A percentile compares a stretch with the other conserved stretches of the same genome.
phyloP scores from a whole-genome alignment of 2,888 invertebrate genomes.

The Psylliodes chrysocephalus region DNA sequence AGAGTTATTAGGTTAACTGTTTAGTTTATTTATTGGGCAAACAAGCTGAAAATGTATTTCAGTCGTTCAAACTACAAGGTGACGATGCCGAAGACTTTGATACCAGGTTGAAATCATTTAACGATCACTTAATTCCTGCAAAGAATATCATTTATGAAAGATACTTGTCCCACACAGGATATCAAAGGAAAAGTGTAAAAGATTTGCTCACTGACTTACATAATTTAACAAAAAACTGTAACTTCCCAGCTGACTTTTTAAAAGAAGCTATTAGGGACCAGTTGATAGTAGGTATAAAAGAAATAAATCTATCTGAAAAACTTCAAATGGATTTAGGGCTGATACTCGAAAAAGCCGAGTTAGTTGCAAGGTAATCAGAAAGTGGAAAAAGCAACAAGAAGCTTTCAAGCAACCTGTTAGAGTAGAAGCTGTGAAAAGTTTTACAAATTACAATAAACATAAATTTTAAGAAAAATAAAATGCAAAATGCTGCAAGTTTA shows the following conservation, averaged over 20 bases:
- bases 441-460: too few relatives aligned
- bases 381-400: constrained; percentile 2
- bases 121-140: constrained; percentile 23
- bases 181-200: constrained; percentile 28
- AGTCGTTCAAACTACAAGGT: constrained; percentile 21
- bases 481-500: background rate
- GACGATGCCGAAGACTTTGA: background rate
- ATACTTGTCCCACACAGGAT: constrained; percentile 28
- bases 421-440: background rate
- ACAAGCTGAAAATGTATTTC: too few relatives aligned
- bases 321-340: constrained; percentile 29
- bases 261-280: constrained; percentile 34
- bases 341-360: constrained; percentile 26
- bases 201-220: constrained; percentile 31
- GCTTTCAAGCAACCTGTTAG: background rate
- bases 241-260: constrained; percentile 23
- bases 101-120: constrained; percentile 13
- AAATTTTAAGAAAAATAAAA: background rate
- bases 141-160: constrained; percentile 33
- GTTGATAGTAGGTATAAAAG: constrained; percentile 32
- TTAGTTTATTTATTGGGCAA: too few relatives aligned
- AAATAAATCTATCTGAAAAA: too few relatives aligned
- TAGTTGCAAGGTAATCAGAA: background rate
- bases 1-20: too few relatives aligned
- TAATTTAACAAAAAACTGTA: constrained; percentile 25